Conservation (phyloP, 2,888 invertebrate species). For the Yponomeuta evonymella region DNA sequence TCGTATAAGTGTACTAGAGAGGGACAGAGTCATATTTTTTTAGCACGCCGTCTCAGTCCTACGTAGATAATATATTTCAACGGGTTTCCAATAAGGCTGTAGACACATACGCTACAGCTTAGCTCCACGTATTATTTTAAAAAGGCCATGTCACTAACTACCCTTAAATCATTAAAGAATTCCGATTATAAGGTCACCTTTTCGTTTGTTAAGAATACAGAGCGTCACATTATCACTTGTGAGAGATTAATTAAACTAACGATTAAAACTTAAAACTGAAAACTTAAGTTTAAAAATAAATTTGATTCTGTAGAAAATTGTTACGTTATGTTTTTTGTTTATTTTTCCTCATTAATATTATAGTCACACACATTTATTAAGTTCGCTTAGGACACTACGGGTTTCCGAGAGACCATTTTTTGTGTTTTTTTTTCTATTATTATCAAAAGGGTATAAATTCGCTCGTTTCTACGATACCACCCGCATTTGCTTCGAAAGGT, state of each 20-base stretch:
- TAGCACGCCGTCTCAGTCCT: background rate
- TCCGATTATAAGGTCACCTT: slow-evolving; percentile 70
- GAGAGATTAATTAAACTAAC: slow-evolving; percentile 59
- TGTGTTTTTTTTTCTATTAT: background rate
- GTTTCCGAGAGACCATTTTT: slow-evolving; percentile 55
- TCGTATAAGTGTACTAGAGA: background rate
- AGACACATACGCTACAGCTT: slow-evolving; percentile 40
- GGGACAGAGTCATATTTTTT: background rate
- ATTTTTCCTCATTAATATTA: slow-evolving; percentile 29
- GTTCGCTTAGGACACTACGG: slow-evolving; percentile 48
- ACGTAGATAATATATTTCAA: background rate
- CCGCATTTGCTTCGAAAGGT: background rate
- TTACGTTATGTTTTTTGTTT: slow-evolving; percentile 38
- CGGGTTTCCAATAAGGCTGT: slow-evolving; percentile 8
- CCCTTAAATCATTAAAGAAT: slow-evolving; percentile 71
- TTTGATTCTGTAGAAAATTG: slow-evolving; percentile 66
- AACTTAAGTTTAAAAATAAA: slow-evolving; percentile 41
- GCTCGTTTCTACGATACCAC: slow-evolving; percentile 19
- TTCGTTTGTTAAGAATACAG: slow-evolving; percentile 55
- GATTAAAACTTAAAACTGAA: slow-evolving; percentile 30
- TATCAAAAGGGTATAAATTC: slow-evolving; percentile 22
- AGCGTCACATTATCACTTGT: slow-evolving; percentile 66
- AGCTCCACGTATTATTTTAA: slow-evolving; percentile 54
- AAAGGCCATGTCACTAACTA: slow-evolving; percentile 72
- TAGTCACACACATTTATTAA: slow-evolving; percentile 59